These are phyloP conservation scores for Rhinogobius similis DNA, from an alignment of 2,113 vertebrate genomes.

Conservation along the genomic window DNA sequence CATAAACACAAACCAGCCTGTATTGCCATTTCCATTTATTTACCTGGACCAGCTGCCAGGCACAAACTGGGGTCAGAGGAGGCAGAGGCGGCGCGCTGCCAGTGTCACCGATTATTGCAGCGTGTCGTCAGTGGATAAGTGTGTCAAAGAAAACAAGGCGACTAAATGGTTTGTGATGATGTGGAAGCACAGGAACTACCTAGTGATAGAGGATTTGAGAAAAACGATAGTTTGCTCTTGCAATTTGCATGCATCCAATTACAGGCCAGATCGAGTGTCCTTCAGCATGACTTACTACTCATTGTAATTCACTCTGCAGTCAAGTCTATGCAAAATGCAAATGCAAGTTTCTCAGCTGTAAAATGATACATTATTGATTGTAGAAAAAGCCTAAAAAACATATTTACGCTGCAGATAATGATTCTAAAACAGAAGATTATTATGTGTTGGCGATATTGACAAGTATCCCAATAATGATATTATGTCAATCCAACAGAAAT, in stretches of 20 bases:
- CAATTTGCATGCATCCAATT: slow-evolving; percentile 12
- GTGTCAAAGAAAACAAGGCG: slow-evolving; percentile 40
- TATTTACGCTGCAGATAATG: not conserved
- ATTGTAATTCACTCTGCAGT: slow-evolving; percentile 36
- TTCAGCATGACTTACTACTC: slow-evolving; percentile 29
- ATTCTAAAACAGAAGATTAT: not conserved
- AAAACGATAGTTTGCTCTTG: slow-evolving; percentile 19
- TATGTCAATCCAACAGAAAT: no score
- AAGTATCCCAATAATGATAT: no score
- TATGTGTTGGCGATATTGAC: no score
- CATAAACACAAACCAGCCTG: slow-evolving; percentile 44
- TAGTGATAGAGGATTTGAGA: slow-evolving; percentile 20
- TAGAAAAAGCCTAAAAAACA: not conserved
- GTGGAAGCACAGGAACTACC: slow-evolving; percentile 21
- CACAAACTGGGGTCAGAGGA: slow-evolving; percentile 52
- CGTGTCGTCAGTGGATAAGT: slow-evolving; percentile 36
- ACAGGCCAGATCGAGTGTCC: slow-evolving; percentile 21
- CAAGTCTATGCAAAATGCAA: slow-evolving; percentile 30
- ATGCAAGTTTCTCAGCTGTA: slow-evolving; percentile 31
- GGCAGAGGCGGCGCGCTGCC: slow-evolving; percentile 34
- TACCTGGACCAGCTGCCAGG: slow-evolving; percentile 54
- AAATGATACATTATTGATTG: slow-evolving; percentile 43
- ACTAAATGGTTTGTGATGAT: slow-evolving; percentile 37
- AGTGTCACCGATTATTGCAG: slow-evolving; percentile 40
- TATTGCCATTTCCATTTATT: slow-evolving; percentile 64